phyloP scores from a whole-genome alignment of 2,113 vertebrate species.

The Thomomys bottae region DNA sequence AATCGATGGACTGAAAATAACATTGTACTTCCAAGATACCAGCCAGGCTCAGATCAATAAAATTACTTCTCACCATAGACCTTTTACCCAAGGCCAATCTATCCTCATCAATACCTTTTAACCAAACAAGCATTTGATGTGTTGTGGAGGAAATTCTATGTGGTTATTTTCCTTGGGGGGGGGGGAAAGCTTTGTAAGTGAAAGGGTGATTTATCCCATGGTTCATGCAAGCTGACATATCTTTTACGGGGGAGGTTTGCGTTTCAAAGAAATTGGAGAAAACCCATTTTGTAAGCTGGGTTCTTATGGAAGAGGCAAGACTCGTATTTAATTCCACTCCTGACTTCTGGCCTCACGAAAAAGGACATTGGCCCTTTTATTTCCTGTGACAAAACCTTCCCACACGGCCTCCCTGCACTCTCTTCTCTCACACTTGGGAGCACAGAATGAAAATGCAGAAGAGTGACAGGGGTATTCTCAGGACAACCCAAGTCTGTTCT shows the following conservation, averaged over 20 bases:
- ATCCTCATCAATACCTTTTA: slow-evolving; percentile 64
- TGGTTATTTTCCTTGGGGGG: neutral
- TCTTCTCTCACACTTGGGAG: neutral
- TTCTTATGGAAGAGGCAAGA: neutral
- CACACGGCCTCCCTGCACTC: rapidly evolving
- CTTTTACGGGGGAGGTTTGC: neutral
- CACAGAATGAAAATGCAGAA: rapidly evolving
- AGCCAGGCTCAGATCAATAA: slow-evolving; percentile 64
- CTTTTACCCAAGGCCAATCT: slow-evolving; percentile 41
- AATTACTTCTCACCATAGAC: slow-evolving; percentile 42
- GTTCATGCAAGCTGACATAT: neutral
- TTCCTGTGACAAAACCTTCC: neutral
- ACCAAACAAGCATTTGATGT: slow-evolving; percentile 18
- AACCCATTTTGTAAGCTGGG: neutral
- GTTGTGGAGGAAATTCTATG: neutral
- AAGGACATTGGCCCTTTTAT: neutral
- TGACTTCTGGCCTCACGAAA: rapidly evolving
- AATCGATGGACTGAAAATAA: slow-evolving; percentile 66
- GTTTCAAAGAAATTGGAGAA: neutral
- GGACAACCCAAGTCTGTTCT: neutral
- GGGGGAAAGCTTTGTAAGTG: neutral
- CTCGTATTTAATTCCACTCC: rapidly evolving
- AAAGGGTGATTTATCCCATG: neutral
- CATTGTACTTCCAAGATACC: neutral
- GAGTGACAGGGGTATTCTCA: rapidly evolving